These are phyloP conservation scores for Diarsia brunnea DNA, from an alignment of 2,888 invertebrate species.

Conservation along the genomic window DNA sequence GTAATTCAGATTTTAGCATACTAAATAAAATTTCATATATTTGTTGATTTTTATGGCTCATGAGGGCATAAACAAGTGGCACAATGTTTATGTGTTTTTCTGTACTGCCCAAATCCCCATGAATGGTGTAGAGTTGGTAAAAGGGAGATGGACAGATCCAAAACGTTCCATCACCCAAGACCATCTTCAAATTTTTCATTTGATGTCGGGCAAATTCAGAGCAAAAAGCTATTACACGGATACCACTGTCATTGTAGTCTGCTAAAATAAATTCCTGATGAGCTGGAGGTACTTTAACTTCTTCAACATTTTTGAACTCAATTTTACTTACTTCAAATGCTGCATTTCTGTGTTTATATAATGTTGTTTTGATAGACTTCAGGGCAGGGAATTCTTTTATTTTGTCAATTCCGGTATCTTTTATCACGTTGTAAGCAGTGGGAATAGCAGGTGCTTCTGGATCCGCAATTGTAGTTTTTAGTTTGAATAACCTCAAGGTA, in stretches of 20 bases:
- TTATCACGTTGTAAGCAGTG: slow-evolving; percentile 44
- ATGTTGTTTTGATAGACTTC: slow-evolving; percentile 5
- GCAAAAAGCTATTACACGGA: slow-evolving; percentile 45
- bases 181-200: slow-evolving; percentile 37
- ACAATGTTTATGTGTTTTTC: slow-evolving; percentile 47
- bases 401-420: slow-evolving; percentile 44
- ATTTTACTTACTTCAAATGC: slow-evolving; percentile 46
- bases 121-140: slow-evolving; percentile 51
- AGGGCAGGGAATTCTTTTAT: slow-evolving; percentile 46
- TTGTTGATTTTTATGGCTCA: no score
- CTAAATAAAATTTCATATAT: slow-evolving; percentile 34
- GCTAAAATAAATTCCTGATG: slow-evolving; percentile 44
- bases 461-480: slow-evolving; percentile 41
- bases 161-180: slow-evolving; percentile 44
- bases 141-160: slow-evolving; percentile 46
- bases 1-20: slow-evolving; percentile 50
- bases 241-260: slow-evolving; percentile 45
- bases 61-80: slow-evolving; percentile 53
- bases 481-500: slow-evolving; percentile 37
- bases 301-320: slow-evolving; percentile 41
- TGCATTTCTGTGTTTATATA: slow-evolving; percentile 49
- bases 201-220: slow-evolving; percentile 33
- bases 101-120: slow-evolving; percentile 55
- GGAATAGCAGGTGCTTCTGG: slow-evolving; percentile 50
- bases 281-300: slow-evolving; percentile 44